phyloP scores from a whole-genome alignment of 53 echinoderm and acorn worm genomes.

The Zoroaster sp. region DNA sequence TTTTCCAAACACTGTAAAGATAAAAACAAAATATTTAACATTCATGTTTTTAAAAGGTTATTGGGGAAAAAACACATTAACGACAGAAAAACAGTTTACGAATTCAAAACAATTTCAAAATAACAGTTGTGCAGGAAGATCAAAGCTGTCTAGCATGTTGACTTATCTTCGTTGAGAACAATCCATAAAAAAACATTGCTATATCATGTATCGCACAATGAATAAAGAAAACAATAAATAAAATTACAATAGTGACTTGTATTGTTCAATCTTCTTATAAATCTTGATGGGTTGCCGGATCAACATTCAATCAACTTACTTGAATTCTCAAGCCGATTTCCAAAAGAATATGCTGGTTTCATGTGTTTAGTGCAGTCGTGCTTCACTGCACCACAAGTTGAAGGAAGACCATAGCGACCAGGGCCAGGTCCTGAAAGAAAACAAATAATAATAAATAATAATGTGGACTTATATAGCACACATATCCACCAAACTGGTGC shows the following conservation, averaged over 20 bases:
- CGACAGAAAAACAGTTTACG: no score
- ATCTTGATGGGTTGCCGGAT: background rate
- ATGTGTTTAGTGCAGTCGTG: conserved; percentile 95
- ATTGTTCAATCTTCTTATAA: background rate
- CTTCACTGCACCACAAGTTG: conserved; percentile 76
- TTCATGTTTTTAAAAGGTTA: background rate
- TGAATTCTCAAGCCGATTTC: conserved; percentile 78
- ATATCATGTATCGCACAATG: no score
- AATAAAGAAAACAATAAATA: background rate
- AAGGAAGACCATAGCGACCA: conserved; percentile 93
- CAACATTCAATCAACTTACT: conserved; percentile 70
- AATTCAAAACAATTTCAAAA: no score
- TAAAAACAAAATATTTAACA: background rate
- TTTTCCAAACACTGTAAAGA: conserved; percentile 85
- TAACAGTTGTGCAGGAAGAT: no score
- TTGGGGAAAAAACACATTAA: background rate
- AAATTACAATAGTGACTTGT: background rate
- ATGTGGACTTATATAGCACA: no score
- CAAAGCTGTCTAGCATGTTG: no score
- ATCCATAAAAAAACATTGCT: no score
- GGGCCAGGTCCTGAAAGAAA: conserved; percentile 85
- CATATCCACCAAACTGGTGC: no score
- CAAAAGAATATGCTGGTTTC: conserved; percentile 97
- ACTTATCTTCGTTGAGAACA: no score
- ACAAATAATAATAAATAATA: conserved; percentile 31